These are phyloP conservation scores for Odontothrips loti DNA, from an alignment of 2,888 invertebrate species.

Conservation along the genomic window DNA sequence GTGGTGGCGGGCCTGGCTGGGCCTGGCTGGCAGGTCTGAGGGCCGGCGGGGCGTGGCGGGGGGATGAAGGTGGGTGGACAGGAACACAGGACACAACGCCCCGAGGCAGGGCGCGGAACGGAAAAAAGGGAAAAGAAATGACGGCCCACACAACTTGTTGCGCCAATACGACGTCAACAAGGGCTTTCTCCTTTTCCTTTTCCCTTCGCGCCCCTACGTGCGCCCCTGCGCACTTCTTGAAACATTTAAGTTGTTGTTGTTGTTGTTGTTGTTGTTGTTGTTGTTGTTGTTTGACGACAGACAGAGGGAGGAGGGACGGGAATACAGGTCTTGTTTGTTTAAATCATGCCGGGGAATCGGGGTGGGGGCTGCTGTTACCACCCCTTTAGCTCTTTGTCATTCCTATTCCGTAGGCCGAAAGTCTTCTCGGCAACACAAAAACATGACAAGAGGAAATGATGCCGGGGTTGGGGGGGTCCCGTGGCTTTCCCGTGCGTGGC, in stretches of 20 bases:
- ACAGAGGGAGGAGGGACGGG: not conserved
- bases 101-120: not conserved
- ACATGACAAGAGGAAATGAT: conserved; percentile 20
- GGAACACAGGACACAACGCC: not conserved
- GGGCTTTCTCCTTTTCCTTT: not conserved
- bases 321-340: not conserved
- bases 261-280: too few species aligned
- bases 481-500: too few species aligned
- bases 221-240: not conserved
- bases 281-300: too few species aligned
- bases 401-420: conserved; percentile 3
- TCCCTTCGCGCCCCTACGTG: not conserved
- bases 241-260: not conserved
- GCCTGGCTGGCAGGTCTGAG: too few species aligned
- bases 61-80: too few species aligned
- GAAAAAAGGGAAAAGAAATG: not conserved
- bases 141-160: not conserved
- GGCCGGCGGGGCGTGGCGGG: not conserved
- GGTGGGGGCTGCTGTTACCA: not conserved
- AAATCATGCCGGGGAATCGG: not conserved
- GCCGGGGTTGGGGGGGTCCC: too few species aligned
- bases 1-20: not conserved
- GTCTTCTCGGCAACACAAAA: not conserved
- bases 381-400: not conserved
- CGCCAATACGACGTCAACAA: conserved; percentile 1